These are phyloP conservation scores for Campoletis sonorensis DNA, from an alignment of 1,140 invertebrate species.

Conservation along the genomic window DNA sequence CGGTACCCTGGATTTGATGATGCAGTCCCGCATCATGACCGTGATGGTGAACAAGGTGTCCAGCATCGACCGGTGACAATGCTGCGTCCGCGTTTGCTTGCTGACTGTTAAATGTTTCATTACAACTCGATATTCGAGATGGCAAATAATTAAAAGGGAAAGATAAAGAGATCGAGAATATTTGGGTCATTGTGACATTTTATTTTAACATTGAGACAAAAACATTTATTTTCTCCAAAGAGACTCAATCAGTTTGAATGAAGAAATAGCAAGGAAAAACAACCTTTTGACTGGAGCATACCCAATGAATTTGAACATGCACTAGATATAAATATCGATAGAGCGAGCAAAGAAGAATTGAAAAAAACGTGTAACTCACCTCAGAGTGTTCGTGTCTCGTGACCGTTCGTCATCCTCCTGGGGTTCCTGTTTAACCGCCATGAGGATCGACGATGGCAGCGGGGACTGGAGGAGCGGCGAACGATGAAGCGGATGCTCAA, in stretches of 20 bases:
- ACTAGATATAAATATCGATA: not conserved
- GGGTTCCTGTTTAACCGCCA: conserved; percentile 75
- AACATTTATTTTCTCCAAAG: not conserved
- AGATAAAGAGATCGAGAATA: not conserved
- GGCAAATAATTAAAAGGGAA: not conserved
- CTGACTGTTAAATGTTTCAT: conserved; percentile 60
- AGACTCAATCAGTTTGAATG: too few relatives aligned
- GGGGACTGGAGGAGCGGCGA: conserved; percentile 65
- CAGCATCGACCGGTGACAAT: conserved; percentile 54
- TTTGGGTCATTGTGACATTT: not conserved
- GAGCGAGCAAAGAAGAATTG: not conserved
- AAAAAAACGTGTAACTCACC: conserved; percentile 53
- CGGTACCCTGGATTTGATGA: conserved; percentile 57
- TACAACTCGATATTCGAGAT: conserved; percentile 50
- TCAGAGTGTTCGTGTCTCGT: conserved; percentile 59
- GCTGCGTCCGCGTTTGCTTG: conserved; percentile 59
- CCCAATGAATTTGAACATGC: not conserved
- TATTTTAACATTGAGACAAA: too few relatives aligned
- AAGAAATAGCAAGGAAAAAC: too few relatives aligned
- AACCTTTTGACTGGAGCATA: too few relatives aligned
- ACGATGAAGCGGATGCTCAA: conserved; percentile 66
- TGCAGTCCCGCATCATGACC: conserved; percentile 40
- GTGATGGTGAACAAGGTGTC: conserved; percentile 50
- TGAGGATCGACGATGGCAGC: conserved; percentile 65
- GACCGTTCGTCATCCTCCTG: conserved; percentile 70